These are phyloP conservation scores for Athrips mouffetella DNA, from an alignment of 2,888 invertebrate genomes.

Conservation along the genomic window DNA sequence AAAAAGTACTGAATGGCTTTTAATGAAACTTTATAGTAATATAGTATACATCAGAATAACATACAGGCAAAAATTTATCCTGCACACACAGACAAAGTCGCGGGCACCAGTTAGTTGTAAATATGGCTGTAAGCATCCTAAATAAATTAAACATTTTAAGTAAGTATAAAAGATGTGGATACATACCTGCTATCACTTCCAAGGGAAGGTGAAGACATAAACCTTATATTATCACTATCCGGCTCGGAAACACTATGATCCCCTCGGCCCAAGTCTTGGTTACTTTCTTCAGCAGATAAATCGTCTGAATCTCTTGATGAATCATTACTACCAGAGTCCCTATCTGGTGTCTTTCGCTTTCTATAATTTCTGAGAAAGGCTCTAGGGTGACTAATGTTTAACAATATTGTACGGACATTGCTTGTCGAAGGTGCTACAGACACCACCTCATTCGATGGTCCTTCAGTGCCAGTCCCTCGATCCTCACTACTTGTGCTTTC, in stretches of 20 bases:
- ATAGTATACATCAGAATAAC: no score
- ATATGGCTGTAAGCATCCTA: no score
- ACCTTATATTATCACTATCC: slow-evolving; percentile 43
- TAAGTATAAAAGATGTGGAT: no score
- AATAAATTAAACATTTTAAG: no score
- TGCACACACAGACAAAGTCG: no score
- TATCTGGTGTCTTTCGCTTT: slow-evolving; percentile 61
- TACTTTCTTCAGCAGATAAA: slow-evolving; percentile 46
- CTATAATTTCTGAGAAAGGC: slow-evolving; percentile 55
- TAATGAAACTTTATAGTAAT: no score
- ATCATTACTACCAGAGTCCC: slow-evolving; percentile 57
- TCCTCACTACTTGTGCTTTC: slow-evolving; percentile 69
- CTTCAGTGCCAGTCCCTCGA: slow-evolving; percentile 38
- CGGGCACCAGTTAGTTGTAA: no score
- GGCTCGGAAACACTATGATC: slow-evolving; percentile 44
- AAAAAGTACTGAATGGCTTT: no score
- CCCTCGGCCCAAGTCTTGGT: slow-evolving; percentile 29
- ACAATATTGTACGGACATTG: slow-evolving; percentile 52
- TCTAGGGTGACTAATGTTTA: slow-evolving; percentile 54
- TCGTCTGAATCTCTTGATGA: slow-evolving; percentile 67
- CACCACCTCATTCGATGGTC: slow-evolving; percentile 57
- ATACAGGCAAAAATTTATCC: no score
- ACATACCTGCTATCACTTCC: slow-evolving; percentile 50
- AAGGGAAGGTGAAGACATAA: slow-evolving; percentile 42
- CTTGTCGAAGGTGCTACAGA: slow-evolving; percentile 58